Conservation (phyloP, 2,888 invertebrate species). For the Platerodrilus igneus region DNA sequence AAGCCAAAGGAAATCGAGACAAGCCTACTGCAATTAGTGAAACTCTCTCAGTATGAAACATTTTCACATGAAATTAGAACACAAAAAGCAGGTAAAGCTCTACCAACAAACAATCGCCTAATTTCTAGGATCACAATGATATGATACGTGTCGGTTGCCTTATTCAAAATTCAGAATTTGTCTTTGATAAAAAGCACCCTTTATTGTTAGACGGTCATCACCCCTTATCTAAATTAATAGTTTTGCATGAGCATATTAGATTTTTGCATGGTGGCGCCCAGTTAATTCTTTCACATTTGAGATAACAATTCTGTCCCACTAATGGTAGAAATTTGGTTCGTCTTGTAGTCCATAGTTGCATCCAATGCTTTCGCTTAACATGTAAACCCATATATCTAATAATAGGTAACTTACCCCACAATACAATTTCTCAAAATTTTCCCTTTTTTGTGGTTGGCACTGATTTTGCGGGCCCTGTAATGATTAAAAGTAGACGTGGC, state of each 20-base stretch:
- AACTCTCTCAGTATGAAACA: slow-evolving; percentile 1
- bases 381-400: slow-evolving; percentile 14
- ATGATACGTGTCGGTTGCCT: slow-evolving; percentile 22
- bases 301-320: slow-evolving; percentile 13
- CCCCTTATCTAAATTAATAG: slow-evolving; percentile 10
- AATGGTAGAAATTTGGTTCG: slow-evolving; percentile 19
- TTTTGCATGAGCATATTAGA: no score
- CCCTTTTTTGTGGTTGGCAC: slow-evolving; percentile 22
- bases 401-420: slow-evolving; percentile 23
- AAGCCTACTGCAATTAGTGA: no score
- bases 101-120: neutral
- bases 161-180: slow-evolving; percentile 10
- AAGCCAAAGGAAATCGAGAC: no score
- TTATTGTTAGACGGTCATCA: slow-evolving; percentile 12
- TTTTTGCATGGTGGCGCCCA: no score
- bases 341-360: slow-evolving; percentile 12
- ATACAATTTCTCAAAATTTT: slow-evolving; percentile 9
- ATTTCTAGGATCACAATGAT: slow-evolving; percentile 15
- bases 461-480: slow-evolving; percentile 28
- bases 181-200: slow-evolving; percentile 13
- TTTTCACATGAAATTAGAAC: no score
- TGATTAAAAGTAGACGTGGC: slow-evolving; percentile 17
- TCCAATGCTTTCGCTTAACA: slow-evolving; percentile 22
- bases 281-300: slow-evolving; percentile 21
- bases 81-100: neutral